A percentile compares a stretch with the other conserved stretches of the same genome.
phyloP scores from a whole-genome alignment of 2,888 invertebrate species.

The Lasioglossum lativentre region DNA sequence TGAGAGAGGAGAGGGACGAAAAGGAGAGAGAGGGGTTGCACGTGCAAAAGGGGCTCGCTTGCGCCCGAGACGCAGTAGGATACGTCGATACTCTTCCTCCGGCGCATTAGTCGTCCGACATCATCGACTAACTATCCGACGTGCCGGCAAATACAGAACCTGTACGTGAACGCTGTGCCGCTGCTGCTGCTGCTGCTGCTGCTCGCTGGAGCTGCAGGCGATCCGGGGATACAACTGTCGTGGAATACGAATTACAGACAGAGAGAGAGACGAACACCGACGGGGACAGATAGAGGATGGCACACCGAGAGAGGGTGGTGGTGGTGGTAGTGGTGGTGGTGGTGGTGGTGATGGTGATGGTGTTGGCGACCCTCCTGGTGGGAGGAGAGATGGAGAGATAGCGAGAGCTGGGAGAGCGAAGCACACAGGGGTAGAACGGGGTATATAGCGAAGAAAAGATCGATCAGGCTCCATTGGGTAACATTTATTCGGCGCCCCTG shows the following conservation, averaged over 20 bases:
- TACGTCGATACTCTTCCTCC: conserved; percentile 66
- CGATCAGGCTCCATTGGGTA: conserved; percentile 66
- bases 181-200: too few relatives aligned
- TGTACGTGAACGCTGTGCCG: neutral
- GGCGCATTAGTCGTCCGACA: conserved; percentile 69
- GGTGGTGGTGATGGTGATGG: neutral
- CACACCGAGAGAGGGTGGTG: neutral
- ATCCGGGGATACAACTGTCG: conserved; percentile 68
- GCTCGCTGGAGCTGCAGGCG: conserved; percentile 64
- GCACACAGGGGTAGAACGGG: conserved; percentile 12
- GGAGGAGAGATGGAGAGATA: conserved; percentile 53
- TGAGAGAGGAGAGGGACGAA: neutral
- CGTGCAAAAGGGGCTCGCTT: conserved; percentile 37
- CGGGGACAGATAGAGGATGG: neutral
- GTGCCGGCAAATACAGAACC: conserved; percentile 54
- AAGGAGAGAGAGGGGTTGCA: conserved; percentile 17
- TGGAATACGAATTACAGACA: conserved; percentile 69
- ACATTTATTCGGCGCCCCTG: conserved; percentile 61
- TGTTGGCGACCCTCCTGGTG: conserved; percentile 7
- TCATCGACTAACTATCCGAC: conserved; percentile 70
- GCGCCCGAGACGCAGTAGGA: conserved; percentile 26
- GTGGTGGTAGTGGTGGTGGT: neutral
- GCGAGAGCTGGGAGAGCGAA: neutral
- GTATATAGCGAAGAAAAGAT: conserved; percentile 55
- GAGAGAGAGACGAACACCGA: conserved; percentile 36